Evolutionary conservation across 1,140 invertebrate species (phyloP).

Genomic region (Neodiprion fabricii): DNA sequence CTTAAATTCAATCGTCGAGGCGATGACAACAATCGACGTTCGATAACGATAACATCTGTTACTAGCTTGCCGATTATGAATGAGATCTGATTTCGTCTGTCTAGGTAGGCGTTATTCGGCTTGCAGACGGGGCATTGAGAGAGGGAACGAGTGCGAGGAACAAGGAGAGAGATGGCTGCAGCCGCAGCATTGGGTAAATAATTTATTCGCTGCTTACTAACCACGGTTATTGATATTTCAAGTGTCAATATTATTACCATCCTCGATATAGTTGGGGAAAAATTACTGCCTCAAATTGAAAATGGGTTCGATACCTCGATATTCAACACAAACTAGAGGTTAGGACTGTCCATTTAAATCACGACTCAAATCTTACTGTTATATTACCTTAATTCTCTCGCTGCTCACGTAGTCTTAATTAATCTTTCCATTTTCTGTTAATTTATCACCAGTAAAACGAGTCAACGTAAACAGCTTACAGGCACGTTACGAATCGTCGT

Average conservation of each 20-base stretch:
- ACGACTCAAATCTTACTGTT: no score
- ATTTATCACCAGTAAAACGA: no score
- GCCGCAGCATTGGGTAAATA: slow-evolving; percentile 11
- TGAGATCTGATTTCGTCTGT: neutral
- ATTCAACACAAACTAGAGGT: no score
- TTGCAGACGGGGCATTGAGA: slow-evolving; percentile 7
- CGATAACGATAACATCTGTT: neutral
- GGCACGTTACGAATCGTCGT: no score
- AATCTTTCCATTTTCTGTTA: neutral
- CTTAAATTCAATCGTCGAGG: no score
- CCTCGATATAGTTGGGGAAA: no score
- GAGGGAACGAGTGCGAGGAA: slow-evolving; percentile 6
- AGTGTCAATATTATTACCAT: neutral
- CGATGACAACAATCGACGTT: neutral
- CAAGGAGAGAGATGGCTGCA: slow-evolving; percentile 13
- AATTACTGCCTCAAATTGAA: no score
- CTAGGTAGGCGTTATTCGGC: neutral
- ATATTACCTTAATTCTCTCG: no score
- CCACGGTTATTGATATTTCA: neutral
- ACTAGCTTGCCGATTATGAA: neutral
- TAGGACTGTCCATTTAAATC: no score
- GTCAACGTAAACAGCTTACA: no score
- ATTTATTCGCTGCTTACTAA: neutral
- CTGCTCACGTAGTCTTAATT: neutral
- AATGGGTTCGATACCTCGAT: no score